phyloP scores from a whole-genome alignment of 2,888 invertebrate species.

The Phymatocera aterrima region DNA sequence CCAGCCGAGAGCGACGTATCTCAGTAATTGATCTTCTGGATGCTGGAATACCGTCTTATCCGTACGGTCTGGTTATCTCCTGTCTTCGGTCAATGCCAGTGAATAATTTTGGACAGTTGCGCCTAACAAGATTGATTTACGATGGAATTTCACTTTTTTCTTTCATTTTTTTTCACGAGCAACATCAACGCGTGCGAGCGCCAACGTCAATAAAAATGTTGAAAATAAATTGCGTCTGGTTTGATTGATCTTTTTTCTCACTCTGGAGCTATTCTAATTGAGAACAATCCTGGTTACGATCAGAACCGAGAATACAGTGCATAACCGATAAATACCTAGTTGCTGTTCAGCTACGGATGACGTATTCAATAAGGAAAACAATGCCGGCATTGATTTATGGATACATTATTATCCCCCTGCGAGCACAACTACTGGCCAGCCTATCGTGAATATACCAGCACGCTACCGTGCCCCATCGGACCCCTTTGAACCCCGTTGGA shows the following conservation, averaged over 20 bases:
- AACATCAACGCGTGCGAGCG: conserved; percentile 3
- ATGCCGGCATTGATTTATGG: conserved; percentile 68
- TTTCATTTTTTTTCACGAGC: neutral
- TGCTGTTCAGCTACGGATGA: conserved; percentile 53
- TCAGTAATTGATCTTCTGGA: conserved; percentile 37
- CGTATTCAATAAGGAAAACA: conserved; percentile 67
- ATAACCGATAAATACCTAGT: conserved; percentile 49
- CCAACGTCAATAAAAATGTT: conserved; percentile 27
- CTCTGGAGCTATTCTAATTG: neutral
- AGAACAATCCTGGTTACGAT: conserved; percentile 22
- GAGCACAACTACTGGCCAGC: conserved; percentile 16
- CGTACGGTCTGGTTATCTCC: conserved; percentile 19
- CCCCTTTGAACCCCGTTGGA: conserved; percentile 37
- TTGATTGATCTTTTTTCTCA: conserved; percentile 5
- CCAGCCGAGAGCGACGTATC: conserved; percentile 33
- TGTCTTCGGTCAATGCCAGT: conserved; percentile 43
- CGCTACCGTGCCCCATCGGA: conserved; percentile 42
- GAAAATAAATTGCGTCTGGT: conserved; percentile 19
- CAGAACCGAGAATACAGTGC: conserved; percentile 29
- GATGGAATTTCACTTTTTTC: neutral
- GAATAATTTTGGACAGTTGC: conserved; percentile 41
- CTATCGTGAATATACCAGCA: conserved; percentile 52
- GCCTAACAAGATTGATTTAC: conserved; percentile 41
- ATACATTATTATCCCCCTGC: conserved; percentile 66
- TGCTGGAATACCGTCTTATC: conserved; percentile 36